Evolutionary conservation across 2,113 vertebrate genomes (phyloP), one percentile per base, ranked within the genome.

Genomic region (Antechinus stuartii): DNA sequence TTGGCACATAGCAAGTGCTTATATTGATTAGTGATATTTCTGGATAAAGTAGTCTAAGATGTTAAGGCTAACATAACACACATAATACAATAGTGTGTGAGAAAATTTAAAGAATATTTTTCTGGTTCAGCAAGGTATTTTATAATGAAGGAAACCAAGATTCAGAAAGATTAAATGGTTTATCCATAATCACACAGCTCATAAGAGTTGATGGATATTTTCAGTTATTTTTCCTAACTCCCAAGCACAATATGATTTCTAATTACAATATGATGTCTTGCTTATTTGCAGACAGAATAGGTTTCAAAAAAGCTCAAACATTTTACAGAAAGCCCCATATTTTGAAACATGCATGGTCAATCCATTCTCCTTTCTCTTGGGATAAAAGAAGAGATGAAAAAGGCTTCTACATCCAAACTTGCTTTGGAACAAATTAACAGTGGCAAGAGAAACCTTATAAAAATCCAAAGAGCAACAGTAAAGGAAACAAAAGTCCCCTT

Each of bases 401-500:
- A 97, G 42, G n/a, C 30, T 57, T 1, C 25, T 92, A n/a, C 5
- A 10, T 89, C 56, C 91, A 93, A 91, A 12, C 54, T 35, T 96
- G 90, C 84, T 84, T 95, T 46, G 0, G 14, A 46, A 96, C 30
- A 92, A 89, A 97, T 7, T 90, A 46, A 91, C n/a, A 94, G 0
- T 52, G 94, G 42, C 6, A 27, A 93, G 90, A 91, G 25, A 97
- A 95, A 96, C 57, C 91, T 95, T 90, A 24, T 93, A 96, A 97
- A 94, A 92, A 96, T 93, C 47, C 46, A 96, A 94, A 91, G 89
- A 97, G 54, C 95, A 97, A 96, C 54, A 97, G 61, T 84, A 95
- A 84, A 56, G 25, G 54, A 96, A 97, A 98, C 95, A 98, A 97
- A 95, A 97, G 93, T 27, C 89, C 91, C 93, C 50, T 52, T 84